Evolutionary conservation across 2,113 vertebrate species (phyloP).

Genomic region (Pagrus major): DNA sequence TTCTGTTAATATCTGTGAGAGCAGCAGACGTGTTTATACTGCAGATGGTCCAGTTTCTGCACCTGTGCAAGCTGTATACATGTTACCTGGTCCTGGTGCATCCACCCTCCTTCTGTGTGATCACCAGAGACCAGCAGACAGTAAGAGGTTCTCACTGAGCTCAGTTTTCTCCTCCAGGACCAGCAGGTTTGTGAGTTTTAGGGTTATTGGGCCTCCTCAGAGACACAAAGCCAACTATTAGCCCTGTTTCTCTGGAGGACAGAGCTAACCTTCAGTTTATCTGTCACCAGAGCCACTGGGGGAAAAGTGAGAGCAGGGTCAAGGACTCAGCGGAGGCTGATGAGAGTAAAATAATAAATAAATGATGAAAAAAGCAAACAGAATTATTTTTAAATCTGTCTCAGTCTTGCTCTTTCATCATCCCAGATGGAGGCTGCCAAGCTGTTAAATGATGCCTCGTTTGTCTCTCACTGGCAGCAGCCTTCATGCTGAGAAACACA

Average conservation of each 20-base stretch:
- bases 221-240: not conserved
- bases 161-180: not conserved
- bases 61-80: not conserved
- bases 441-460: not conserved
- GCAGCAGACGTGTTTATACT: not conserved
- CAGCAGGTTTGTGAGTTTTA: not conserved
- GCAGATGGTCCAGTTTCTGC: not conserved
- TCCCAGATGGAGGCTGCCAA: not conserved
- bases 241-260: not conserved
- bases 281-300: not conserved
- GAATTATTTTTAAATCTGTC: not conserved
- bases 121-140: not conserved
- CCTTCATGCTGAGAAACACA: not conserved
- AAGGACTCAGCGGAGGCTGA: not conserved
- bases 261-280: not conserved
- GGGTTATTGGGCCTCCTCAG: not conserved
- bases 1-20: not conserved
- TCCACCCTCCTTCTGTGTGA: not conserved
- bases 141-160: not conserved
- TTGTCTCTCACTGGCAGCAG: not conserved
- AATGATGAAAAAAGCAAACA: not conserved
- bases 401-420: not conserved
- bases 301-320: not conserved
- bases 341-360: not conserved
- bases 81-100: not conserved